Base-by-base conservation (phyloP, 2,797 vertebrate species). In the Vultur gryphus region DNA sequence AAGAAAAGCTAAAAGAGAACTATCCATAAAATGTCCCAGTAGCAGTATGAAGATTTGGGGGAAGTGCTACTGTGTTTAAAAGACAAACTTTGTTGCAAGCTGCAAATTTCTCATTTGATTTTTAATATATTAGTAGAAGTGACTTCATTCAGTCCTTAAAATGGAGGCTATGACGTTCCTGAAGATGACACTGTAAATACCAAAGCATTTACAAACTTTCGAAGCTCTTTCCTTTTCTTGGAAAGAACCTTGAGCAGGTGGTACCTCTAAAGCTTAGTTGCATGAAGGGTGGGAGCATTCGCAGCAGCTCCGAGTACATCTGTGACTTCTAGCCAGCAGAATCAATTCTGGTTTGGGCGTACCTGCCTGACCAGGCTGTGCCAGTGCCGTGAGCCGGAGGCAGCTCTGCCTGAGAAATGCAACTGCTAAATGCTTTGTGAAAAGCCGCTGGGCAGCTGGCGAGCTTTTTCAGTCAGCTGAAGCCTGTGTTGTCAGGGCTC, bases 321-420 rank as follows among this genome's bases (percentile, higher is more conserved):
- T 23, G n/a, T 10, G 79, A 4, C 78, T 31, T 48, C 0, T 3
- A 70, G 66, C 7, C 88, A 41, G 57, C 76, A 73, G 80, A 57
- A 39, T 9, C 7, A 0, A 2, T 25, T 24, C 62, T 57, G 87
- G 46, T 37, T 33, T 3, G 0, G 85, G 7, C 4, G 3, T 12
- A 10, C 54, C 64, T 43, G 54, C 83, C 75, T 1, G 13, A 7
- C 51, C 4, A 2, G 26, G 87, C 6, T 44, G 69, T 77, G 72
- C 8, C 6, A 2, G 67, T 33, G 59, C 72, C 7, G 0, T 0
- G 57, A 51, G 80, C 58, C 10, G 1, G 39, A 33, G 58, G 13
- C 81, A 62, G 71, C 85, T 58, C 85, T 67, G 69, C 78, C 44
- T 1, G 4, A 44, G 61, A 10, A 48, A 17, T 4, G 46, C 25